phyloP scores from a whole-genome alignment of 2,113 vertebrate genomes.

The Bufo gargarizans region DNA sequence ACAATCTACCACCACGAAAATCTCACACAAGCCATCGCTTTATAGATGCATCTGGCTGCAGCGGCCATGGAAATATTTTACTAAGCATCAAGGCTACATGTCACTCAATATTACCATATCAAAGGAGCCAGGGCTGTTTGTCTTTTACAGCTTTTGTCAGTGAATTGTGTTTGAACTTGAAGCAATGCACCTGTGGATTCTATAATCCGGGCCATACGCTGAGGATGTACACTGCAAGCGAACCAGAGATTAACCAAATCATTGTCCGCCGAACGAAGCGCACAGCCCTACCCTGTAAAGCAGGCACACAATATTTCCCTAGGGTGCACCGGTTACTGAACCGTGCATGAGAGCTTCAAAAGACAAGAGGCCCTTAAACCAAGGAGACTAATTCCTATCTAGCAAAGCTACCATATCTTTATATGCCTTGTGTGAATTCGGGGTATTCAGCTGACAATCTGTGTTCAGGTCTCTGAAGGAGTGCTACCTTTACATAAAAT shows the following conservation, averaged over 20 bases:
- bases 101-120: background rate
- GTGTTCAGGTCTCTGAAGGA: background rate
- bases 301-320: conserved; percentile 2
- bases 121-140: background rate
- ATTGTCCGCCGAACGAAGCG: background rate
- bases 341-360: background rate
- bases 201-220: conserved; percentile 14
- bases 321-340: background rate
- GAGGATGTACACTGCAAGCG: background rate
- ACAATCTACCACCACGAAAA: background rate
- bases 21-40: background rate
- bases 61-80: background rate
- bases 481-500: too few species aligned
- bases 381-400: background rate
- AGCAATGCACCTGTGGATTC: conserved; percentile 33
- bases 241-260: background rate
- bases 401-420: background rate
- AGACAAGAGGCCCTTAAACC: background rate
- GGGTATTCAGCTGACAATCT: background rate
- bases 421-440: background rate
- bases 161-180: conserved; percentile 21
- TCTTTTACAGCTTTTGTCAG: conserved; percentile 18
- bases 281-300: background rate
- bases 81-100: background rate
- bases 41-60: background rate